Evolutionary conservation across 2,113 vertebrate genomes (phyloP), one percentile per base, ranked within the genome.

Genomic region (Xiphorhynchus elegans): DNA sequence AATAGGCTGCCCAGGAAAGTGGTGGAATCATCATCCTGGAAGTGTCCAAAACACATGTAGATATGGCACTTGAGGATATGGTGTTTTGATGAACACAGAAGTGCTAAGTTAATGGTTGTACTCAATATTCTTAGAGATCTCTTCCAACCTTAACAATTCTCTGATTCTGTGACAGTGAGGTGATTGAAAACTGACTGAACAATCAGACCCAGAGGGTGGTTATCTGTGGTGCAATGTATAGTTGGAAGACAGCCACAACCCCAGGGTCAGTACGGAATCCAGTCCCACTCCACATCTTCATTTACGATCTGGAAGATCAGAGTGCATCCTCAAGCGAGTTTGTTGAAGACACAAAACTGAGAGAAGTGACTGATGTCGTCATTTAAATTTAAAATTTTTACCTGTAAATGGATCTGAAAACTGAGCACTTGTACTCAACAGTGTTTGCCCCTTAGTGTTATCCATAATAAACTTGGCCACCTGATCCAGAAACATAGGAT

Each of bases 401-500:
- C 99, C 99, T 93, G 99, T 99, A 92, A 99, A 99, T 0, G 99
- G 99, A 97, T 99, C 99, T 33, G 98, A 98, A 95, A 97, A 98
- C 13, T 95, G 92, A 19, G 97, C 84, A 67, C 96, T 98, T 17
- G 98, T 97, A 63, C 96, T 95, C 78, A 98, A 98, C 60, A 99
- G 77, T 8, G 96, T 98, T 81, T 99, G 98, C n/a, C 99, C 99
- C 97, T 99, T 99, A 47, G 99, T 99, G 95, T 99, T 99, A 92
- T 99, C 98, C 33, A 99, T 99, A 92, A 99, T 99, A 96, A 99
- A 99, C 90, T 99, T 99, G 90, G 99, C 99, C 83, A 99, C 99
- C 89, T 99, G 99, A 98, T 99, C 99, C 73, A 99, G 97, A 97
- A 99, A 99, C 98, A 99, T 98, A 47, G 99, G 98, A 96, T 98